These are phyloP conservation scores for Ochropleura leucogaster DNA, from an alignment of 2,888 invertebrate species.

Conservation along the genomic window DNA sequence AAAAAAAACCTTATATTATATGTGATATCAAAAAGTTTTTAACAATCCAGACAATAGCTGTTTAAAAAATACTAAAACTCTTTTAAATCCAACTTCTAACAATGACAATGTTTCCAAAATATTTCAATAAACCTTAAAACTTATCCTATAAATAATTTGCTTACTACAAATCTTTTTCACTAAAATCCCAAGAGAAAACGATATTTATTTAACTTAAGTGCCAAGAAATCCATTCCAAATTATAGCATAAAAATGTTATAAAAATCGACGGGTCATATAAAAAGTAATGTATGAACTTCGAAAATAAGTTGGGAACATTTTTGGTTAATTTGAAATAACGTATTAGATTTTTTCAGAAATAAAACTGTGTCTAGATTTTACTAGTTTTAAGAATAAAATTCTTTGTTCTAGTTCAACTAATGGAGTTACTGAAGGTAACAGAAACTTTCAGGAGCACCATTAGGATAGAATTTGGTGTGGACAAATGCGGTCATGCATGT, in stretches of 20 bases:
- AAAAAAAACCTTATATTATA: no score
- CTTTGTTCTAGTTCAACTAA: no score
- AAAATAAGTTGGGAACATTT: slow-evolving; percentile 27
- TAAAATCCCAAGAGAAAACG: slow-evolving; percentile 1
- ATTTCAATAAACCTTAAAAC: background rate
- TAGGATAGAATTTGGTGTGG: no score
- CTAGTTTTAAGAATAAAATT: slow-evolving; percentile 4
- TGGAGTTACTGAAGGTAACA: no score
- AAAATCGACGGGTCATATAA: slow-evolving; percentile 31
- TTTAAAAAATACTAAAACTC: background rate
- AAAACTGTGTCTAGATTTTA: background rate
- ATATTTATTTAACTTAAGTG: slow-evolving; percentile 33
- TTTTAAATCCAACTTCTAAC: background rate
- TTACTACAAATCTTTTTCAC: slow-evolving; percentile 12
- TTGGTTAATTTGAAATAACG: slow-evolving; percentile 34
- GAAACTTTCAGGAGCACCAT: no score
- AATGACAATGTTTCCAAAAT: background rate
- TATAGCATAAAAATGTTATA: slow-evolving; percentile 32
- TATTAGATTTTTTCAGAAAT: slow-evolving; percentile 7
- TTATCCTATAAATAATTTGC: slow-evolving; percentile 5
- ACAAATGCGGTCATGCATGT: no score
- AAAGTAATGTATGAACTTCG: slow-evolving; percentile 32
- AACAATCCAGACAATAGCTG: background rate
- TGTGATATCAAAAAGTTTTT: background rate
- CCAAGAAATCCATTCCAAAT: slow-evolving; percentile 28